A percentile compares a stretch with the other conserved stretches of the same genome.
Evolutionary conservation across 2,113 vertebrate genomes (phyloP).

Genomic region (Zonotrichia leucophrys): DNA sequence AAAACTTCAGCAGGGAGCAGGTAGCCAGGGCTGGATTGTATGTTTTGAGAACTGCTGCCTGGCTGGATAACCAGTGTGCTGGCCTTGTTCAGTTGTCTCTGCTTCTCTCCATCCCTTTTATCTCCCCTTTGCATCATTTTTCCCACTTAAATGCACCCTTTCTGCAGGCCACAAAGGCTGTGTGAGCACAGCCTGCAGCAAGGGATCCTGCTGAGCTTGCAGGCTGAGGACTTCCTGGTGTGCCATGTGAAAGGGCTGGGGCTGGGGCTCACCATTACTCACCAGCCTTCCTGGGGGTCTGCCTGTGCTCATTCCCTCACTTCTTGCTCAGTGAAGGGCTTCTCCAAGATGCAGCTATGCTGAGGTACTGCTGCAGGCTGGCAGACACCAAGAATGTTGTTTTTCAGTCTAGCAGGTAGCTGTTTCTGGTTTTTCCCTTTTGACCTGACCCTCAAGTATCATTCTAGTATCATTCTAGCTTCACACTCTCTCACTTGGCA

Average conservation of each 20-base stretch:
- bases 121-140: not conserved
- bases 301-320: not conserved
- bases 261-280: not conserved
- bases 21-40: not conserved
- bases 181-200: not conserved
- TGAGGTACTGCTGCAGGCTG: rapidly evolving
- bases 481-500: not conserved
- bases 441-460: not conserved
- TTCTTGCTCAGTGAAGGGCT: not conserved
- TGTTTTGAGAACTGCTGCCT: not conserved
- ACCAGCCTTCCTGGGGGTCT: not conserved
- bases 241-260: not conserved
- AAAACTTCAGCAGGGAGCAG: not conserved
- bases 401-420: not conserved
- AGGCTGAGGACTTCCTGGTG: not conserved
- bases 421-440: not conserved
- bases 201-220: not conserved
- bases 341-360: not conserved
- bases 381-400: not conserved
- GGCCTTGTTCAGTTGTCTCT: not conserved
- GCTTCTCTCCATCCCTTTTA: not conserved
- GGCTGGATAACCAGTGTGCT: not conserved
- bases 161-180: not conserved
- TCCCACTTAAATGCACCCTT: not conserved
- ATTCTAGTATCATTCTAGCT: not conserved